Evolutionary conservation across 2,113 vertebrate genomes (phyloP), one percentile per base, ranked within the genome.

Genomic region (Sylvietta virens): DNA sequence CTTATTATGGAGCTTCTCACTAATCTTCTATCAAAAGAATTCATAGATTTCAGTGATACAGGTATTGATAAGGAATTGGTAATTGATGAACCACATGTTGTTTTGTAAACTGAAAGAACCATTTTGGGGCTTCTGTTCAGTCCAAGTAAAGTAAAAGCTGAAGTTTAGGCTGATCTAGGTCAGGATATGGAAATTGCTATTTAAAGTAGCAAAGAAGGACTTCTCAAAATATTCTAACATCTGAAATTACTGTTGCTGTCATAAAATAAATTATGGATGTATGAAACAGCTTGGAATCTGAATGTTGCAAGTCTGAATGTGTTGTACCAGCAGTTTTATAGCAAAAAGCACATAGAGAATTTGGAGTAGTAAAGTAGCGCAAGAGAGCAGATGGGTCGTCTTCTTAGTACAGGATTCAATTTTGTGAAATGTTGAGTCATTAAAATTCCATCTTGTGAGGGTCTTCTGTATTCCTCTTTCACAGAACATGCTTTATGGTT

Each of bases 1-100:
- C 99, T 99, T 90, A 99, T 99, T 96, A 99, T 99, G 99, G 99
- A 99, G 92, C 99, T 99, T 90, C 99, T 99, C 79, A 99, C 99
- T 57, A 99, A 99, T 96, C 98, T 99, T 79, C 98, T 99, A 4
- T 99, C 99, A 86, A 99, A 99, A 95, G 99, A 99, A 97, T 99
- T 99, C 97, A 99, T 99, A 74, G 99, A 99, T 97, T 99, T 99
- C 96, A 99, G 99, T 93, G 99, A 99, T 97, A 99, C 99, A 56
- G 99, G 99, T 99, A 97, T 81, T 79, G n/a, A n/a, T n/a, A 87
- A 57, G 31, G 35, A 85, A 47, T 6, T 85, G 39, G 10, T 72
- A 82, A 54, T 8, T 71, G 51, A 58, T 80, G 35, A 96, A 61
- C 33, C 7, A 12, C 30, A 58, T 57, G 9, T 82, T 72, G 8